Evolutionary conservation across 2,888 invertebrate genomes (phyloP).

Genomic region (Acronicta aceris): DNA sequence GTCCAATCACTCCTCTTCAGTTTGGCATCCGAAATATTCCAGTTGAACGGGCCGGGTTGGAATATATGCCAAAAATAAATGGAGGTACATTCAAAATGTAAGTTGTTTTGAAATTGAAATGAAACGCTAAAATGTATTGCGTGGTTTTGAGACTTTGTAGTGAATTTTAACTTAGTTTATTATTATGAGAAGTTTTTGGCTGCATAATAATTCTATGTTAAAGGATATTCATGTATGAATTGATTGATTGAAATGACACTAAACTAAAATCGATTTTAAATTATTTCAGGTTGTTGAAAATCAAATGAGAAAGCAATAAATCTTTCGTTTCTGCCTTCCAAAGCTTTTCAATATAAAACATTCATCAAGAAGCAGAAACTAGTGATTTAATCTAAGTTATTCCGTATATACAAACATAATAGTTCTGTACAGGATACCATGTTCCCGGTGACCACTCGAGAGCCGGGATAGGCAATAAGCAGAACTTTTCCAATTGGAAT

Average conservation of each 20-base stretch:
- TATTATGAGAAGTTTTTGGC: too few relatives aligned
- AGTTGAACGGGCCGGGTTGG: constrained; percentile 15
- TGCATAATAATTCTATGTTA: too few relatives aligned
- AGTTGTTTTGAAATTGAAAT: constrained; percentile 1
- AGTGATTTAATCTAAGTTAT: constrained; percentile 16
- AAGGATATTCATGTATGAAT: too few relatives aligned
- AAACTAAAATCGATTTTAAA: constrained; percentile 4
- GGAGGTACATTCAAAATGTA: constrained; percentile 10
- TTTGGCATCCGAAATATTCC: constrained; percentile 30
- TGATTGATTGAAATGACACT: too few relatives aligned
- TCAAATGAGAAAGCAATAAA: constrained; percentile 25
- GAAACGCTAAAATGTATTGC: background rate
- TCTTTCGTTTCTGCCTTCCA: constrained; percentile 34
- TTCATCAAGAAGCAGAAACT: background rate
- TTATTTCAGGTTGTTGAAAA: constrained; percentile 6
- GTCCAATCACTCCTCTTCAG: constrained; percentile 45
- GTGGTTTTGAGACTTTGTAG: background rate
- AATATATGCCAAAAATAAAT: constrained; percentile 17
- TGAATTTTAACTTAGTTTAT: too few relatives aligned
- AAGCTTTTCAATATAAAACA: constrained; percentile 38
- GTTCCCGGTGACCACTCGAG: constrained; percentile 32
- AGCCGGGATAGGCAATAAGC: constrained; percentile 42
- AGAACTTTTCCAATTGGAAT: constrained; percentile 68
- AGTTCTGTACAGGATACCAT: constrained; percentile 13
- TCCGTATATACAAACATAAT: constrained; percentile 17